Percentiles rank a stretch among this genome's conserved stretches.
These are phyloP conservation scores for Trachymyrmex cornetzi DNA, from an alignment of 1,140 invertebrate species.

Conservation along the genomic window DNA sequence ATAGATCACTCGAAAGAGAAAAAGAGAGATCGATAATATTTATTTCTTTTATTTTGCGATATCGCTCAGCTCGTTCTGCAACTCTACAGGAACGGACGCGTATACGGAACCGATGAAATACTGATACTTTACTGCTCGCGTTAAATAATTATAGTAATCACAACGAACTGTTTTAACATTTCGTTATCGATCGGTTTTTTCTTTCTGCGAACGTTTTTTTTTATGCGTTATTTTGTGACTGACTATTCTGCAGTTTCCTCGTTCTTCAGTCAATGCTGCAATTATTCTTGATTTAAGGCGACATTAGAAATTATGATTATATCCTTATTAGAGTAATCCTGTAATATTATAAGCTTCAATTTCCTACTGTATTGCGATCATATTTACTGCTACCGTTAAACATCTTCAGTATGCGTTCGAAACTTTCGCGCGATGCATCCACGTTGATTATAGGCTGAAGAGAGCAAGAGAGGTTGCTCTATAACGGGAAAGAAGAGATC, in stretches of 20 bases:
- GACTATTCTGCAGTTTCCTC: neutral
- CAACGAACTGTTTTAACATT: constrained; percentile 26
- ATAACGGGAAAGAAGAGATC: constrained; percentile 7
- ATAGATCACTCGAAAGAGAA: neutral
- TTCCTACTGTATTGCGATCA: neutral
- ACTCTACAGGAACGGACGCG: neutral
- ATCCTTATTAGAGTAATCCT: neutral
- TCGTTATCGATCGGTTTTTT: neutral
- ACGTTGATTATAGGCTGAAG: neutral
- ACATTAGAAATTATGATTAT: constrained; percentile 1
- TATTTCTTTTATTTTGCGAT: constrained; percentile 14
- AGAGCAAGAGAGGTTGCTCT: neutral
- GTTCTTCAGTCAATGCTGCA: neutral
- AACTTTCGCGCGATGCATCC: constrained; percentile 1
- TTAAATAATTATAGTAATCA: constrained; percentile 40
- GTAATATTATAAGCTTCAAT: constrained; percentile 5
- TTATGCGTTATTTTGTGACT: neutral
- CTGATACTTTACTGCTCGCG: neutral
- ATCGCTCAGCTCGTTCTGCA: neutral
- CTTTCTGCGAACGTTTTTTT: neutral
- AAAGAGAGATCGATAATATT: neutral
- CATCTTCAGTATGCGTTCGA: neutral
- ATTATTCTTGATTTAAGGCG: neutral
- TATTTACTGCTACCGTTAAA: constrained; percentile 13
- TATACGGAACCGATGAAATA: constrained; percentile 1